A percentile compares a stretch with the other conserved stretches of the same genome.
Evolutionary conservation across 2,113 vertebrate genomes (phyloP).

Genomic region (Tamias sibiricus): DNA sequence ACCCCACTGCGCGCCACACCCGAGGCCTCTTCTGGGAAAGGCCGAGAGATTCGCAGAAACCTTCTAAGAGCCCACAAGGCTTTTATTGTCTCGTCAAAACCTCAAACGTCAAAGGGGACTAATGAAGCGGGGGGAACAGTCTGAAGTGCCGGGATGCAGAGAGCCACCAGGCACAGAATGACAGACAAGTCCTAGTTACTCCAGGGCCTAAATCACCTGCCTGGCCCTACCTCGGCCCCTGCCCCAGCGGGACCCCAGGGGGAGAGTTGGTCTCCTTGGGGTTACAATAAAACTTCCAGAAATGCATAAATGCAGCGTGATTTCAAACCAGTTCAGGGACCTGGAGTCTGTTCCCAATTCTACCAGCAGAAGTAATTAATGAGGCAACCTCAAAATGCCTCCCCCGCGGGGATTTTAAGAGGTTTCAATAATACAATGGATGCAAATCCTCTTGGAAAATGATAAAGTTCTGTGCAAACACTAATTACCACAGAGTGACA

Average conservation of each 20-base stretch:
- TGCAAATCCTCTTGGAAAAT: background rate
- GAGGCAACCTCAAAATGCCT: accelerated
- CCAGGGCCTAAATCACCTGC: too few species aligned
- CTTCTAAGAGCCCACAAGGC: constrained; percentile 34
- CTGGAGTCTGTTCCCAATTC: background rate
- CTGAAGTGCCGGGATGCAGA: background rate
- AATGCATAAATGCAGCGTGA: background rate
- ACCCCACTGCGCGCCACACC: background rate
- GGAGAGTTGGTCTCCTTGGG: background rate
- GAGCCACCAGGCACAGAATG: background rate
- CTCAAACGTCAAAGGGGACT: constrained; percentile 70
- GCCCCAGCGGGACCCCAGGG: background rate
- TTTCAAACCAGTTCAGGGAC: background rate
- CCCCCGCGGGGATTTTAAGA: background rate
- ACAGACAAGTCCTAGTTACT: background rate
- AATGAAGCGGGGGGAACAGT: constrained; percentile 70
- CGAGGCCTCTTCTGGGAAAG: constrained; percentile 74
- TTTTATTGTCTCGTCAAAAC: constrained; percentile 64
- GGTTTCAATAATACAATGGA: background rate
- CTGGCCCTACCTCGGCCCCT: too few species aligned
- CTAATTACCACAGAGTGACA: background rate
- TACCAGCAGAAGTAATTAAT: background rate
- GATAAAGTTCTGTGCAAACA: background rate
- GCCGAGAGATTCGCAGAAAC: background rate
- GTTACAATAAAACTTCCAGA: background rate